Evolutionary conservation across 2,113 vertebrate genomes (phyloP).

Genomic region (Daubentonia madagascariensis): DNA sequence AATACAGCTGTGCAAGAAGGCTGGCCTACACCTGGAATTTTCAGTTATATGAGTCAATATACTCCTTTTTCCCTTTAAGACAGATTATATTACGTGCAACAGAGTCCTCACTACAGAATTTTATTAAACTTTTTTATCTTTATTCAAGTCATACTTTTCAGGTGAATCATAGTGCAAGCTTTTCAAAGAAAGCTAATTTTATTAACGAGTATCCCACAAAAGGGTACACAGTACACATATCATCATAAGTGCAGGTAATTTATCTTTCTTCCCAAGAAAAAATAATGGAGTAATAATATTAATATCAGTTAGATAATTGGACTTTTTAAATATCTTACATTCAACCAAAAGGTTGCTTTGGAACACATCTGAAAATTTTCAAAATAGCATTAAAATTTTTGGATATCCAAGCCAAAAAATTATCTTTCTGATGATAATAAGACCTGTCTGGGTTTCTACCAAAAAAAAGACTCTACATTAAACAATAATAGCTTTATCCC

Average conservation of each 20-base stretch:
- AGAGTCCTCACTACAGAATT: neutral
- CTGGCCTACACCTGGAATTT: neutral
- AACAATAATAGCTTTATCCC: slow-evolving; percentile 41
- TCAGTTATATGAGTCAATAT: neutral
- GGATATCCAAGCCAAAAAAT: neutral
- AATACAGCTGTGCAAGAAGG: neutral
- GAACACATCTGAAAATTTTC: neutral
- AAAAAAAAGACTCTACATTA: slow-evolving; percentile 17
- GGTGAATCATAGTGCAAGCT: neutral
- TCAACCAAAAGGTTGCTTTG: neutral
- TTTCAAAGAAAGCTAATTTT: slow-evolving; percentile 51
- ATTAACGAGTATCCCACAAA: slow-evolving; percentile 20
- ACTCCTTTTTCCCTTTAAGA: neutral
- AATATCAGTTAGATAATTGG: neutral
- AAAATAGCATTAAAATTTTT: neutral
- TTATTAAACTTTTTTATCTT: neutral
- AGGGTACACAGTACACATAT: neutral
- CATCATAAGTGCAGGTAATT: neutral
- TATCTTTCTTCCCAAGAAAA: neutral
- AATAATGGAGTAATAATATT: neutral
- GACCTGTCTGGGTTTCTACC: neutral
- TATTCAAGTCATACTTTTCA: slow-evolving; percentile 2
- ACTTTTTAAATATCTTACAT: slow-evolving; percentile 37
- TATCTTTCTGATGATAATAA: neutral
- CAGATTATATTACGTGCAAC: neutral